Conservation (phyloP, 2,797 vertebrate species). For the Odontamblyopus rebecca region DNA sequence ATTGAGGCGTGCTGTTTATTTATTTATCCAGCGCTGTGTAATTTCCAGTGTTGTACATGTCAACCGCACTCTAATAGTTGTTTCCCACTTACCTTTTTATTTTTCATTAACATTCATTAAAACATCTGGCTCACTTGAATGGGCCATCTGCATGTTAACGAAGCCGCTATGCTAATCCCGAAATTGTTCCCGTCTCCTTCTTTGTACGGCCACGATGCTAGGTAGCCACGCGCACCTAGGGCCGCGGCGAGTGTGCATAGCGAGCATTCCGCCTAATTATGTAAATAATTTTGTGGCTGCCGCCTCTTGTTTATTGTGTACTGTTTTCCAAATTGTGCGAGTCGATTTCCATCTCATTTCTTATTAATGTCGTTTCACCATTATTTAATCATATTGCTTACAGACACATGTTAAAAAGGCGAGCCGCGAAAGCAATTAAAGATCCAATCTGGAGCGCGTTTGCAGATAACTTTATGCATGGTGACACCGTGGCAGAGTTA, state of each 20-base stretch:
- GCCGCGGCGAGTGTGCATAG: constrained; percentile 17
- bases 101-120: constrained; percentile 85
- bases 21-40: constrained; percentile 73
- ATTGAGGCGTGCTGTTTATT: constrained; percentile 75
- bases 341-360: constrained; percentile 80
- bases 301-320: constrained; percentile 71
- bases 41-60: constrained; percentile 71
- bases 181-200: constrained; percentile 50
- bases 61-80: constrained; percentile 76
- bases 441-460: constrained; percentile 61
- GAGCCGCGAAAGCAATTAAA: constrained; percentile 76
- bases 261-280: constrained; percentile 56
- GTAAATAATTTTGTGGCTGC: constrained; percentile 62
- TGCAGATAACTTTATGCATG: constrained; percentile 60
- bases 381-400: constrained; percentile 82
- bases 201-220: constrained; percentile 14
- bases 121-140: constrained; percentile 81
- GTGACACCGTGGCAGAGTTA: constrained; percentile 44
- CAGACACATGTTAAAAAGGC: constrained; percentile 78
- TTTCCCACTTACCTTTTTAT: constrained; percentile 78
- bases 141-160: constrained; percentile 75
- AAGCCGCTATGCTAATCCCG: constrained; percentile 59
- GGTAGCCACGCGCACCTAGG: constrained; percentile 10
- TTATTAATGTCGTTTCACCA: constrained; percentile 80
- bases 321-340: constrained; percentile 69